Percentiles rank a stretch among this genome's conserved stretches.
Evolutionary conservation across 2,797 vertebrate genomes (phyloP).

Genomic region (Corythornis leucogaster): DNA sequence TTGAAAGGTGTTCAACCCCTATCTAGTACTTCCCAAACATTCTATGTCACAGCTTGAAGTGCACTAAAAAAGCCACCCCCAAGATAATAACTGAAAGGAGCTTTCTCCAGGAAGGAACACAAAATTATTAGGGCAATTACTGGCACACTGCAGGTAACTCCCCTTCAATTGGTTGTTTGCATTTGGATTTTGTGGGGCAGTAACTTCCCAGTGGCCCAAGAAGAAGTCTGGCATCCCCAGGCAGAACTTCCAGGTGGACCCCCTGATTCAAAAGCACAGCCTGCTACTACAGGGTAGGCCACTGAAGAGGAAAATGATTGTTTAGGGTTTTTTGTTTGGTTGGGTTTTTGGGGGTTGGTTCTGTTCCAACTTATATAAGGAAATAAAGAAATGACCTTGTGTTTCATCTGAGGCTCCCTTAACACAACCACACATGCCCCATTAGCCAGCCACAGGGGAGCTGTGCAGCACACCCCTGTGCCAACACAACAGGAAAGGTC

Average conservation of each 20-base stretch:
- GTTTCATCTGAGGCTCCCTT: neutral
- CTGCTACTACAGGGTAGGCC: too few relatives aligned
- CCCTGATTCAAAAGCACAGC: neutral
- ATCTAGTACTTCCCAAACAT: neutral
- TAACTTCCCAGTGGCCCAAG: neutral
- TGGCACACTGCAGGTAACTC: neutral
- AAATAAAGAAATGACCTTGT: neutral
- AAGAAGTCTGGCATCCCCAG: neutral
- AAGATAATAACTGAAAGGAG: neutral
- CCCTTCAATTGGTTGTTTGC: neutral
- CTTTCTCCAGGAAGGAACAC: neutral
- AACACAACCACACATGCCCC: neutral
- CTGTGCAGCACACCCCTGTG: neutral
- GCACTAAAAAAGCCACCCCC: neutral
- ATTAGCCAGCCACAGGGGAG: neutral
- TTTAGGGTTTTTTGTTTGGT: neutral
- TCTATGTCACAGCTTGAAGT: neutral
- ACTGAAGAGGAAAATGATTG: neutral
- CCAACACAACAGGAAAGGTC: neutral
- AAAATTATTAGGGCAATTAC: neutral
- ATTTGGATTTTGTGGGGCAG: neutral
- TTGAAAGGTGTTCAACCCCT: neutral
- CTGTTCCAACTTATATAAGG: neutral
- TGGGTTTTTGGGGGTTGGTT: fast-evolving
- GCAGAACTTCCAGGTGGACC: neutral